Evolutionary conservation across 2,797 vertebrate genomes (phyloP).

Genomic region (Gastrophryne carolinensis): DNA sequence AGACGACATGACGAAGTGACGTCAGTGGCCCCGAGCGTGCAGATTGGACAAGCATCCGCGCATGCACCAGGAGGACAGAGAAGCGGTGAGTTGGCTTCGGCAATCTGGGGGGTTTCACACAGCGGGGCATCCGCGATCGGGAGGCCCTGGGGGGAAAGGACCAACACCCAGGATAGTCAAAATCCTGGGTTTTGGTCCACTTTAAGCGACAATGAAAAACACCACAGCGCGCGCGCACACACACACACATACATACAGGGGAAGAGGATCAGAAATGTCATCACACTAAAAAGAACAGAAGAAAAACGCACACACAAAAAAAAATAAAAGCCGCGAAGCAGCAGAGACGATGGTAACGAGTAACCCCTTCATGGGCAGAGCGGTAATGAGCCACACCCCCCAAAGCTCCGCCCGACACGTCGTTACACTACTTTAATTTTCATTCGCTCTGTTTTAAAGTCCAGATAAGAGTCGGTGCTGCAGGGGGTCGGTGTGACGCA

Average conservation of each 20-base stretch:
- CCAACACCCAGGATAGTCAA: background rate
- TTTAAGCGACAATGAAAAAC: background rate
- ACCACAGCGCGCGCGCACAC: conserved; percentile 29
- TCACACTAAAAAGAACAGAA: too few relatives aligned
- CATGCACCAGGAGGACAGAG: too few relatives aligned
- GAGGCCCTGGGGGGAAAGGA: background rate
- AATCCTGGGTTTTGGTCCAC: too few relatives aligned
- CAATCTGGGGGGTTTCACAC: too few relatives aligned
- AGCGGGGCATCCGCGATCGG: too few relatives aligned
- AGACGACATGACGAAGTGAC: too few relatives aligned
- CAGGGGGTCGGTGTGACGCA: conserved; percentile 4
- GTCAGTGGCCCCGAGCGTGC: too few relatives aligned
- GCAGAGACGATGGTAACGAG: conserved; percentile 34
- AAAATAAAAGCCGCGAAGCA: conserved; percentile 26
- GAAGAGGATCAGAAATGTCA: background rate
- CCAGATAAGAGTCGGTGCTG: background rate
- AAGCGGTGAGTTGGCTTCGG: too few relatives aligned
- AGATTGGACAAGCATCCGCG: too few relatives aligned
- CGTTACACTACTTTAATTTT: background rate
- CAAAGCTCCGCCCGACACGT: background rate
- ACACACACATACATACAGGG: too few relatives aligned
- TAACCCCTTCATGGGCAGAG: conserved; percentile 30
- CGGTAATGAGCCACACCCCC: background rate
- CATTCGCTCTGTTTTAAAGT: background rate
- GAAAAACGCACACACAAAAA: conserved; percentile 1